Conservation (phyloP, 2,888 invertebrate genomes). For the Dilophus febrilis region DNA sequence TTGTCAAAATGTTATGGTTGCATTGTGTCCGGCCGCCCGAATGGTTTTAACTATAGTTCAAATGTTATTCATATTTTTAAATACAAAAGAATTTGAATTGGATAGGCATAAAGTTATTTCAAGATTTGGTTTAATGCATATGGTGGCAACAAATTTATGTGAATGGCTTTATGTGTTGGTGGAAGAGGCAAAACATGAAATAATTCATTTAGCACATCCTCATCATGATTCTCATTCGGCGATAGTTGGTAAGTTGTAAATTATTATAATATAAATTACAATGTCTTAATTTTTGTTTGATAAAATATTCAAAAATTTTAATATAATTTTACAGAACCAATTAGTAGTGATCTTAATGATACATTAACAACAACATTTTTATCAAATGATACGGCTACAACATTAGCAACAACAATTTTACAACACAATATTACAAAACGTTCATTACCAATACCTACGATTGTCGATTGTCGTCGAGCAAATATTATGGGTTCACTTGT, state of each 20-base stretch:
- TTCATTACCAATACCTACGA: slow-evolving; percentile 9
- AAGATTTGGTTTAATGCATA: slow-evolving; percentile 75
- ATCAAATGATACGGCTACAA: too few relatives aligned
- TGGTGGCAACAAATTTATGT: slow-evolving; percentile 75
- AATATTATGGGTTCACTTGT: slow-evolving; percentile 43
- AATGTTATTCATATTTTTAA: slow-evolving; percentile 78
- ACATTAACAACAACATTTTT: too few relatives aligned
- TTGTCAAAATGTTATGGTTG: slow-evolving; percentile 40
- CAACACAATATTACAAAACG: slow-evolving; percentile 7
- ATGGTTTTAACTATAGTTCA: slow-evolving; percentile 66
- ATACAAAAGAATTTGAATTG: slow-evolving; percentile 47
- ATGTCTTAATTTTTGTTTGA: too few relatives aligned
- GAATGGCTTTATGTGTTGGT: slow-evolving; percentile 72
- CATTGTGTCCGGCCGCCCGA: slow-evolving; percentile 55
- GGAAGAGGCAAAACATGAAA: slow-evolving; percentile 66
- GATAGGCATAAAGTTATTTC: slow-evolving; percentile 45
- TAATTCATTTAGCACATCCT: slow-evolving; percentile 41
- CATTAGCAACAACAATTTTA: too few relatives aligned
- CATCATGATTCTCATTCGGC: not conserved
- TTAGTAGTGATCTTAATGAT: too few relatives aligned
- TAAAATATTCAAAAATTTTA: too few relatives aligned
- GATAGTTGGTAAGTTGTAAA: not conserved
- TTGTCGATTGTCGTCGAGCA: slow-evolving; percentile 31
- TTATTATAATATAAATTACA: too few relatives aligned
- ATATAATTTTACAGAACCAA: too few relatives aligned